A percentile compares a stretch with the other conserved stretches of the same genome.
These are phyloP conservation scores for Gorsachius goisagi DNA, from an alignment of 2,113 vertebrate genomes.

Conservation along the genomic window DNA sequence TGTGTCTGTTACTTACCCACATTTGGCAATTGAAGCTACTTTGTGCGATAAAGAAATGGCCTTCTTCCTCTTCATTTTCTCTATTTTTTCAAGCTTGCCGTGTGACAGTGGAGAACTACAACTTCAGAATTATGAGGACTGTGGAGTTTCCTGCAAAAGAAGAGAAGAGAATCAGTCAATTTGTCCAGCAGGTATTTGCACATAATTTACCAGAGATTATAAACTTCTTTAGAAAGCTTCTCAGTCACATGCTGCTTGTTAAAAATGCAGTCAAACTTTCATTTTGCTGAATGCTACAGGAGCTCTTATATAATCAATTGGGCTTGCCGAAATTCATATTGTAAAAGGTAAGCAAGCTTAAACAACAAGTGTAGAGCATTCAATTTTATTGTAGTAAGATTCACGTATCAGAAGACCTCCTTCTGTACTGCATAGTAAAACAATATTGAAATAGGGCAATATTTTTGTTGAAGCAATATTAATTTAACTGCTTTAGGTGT, in stretches of 20 bases:
- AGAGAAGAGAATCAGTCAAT: neutral
- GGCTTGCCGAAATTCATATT: neutral
- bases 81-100: neutral
- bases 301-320: neutral
- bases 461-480: neutral
- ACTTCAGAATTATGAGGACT: neutral
- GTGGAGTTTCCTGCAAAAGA: neutral
- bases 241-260: neutral
- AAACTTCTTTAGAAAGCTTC: neutral
- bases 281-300: neutral
- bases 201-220: neutral
- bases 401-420: rapidly evolving
- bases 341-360: neutral
- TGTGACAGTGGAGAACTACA: neutral
- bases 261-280: neutral
- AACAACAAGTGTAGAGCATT: neutral
- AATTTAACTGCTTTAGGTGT: neutral
- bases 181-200: slow-evolving; percentile 61
- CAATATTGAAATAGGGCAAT: rapidly evolving
- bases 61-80: neutral
- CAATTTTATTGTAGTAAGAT: neutral
- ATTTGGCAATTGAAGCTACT: neutral
- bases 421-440: neutral
- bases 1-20: rapidly evolving
- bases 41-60: neutral